Base-by-base conservation (phyloP, 2,888 invertebrate genomes). In the Lasioglossum figueresi region DNA sequence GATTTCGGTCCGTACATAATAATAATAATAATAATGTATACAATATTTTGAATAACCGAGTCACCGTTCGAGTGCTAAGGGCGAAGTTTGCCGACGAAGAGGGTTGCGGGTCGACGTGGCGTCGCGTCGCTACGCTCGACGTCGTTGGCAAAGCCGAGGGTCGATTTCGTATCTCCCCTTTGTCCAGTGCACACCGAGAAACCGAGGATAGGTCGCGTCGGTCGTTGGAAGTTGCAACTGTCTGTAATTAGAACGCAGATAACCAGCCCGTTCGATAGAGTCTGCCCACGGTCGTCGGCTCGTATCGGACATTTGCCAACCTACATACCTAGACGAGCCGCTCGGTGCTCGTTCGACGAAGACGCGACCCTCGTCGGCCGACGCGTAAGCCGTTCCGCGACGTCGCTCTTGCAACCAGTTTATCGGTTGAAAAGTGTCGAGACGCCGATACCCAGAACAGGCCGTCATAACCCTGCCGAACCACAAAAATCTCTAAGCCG, bases 241-340 rank as follows among this genome's bases (percentile, higher is more conserved):
- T 66, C 81, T 31, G 89, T 77, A 91, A 91, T 91, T 91, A 91
- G 91, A 91, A 90, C 89, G 81, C 31, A 85, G 90, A 91, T 89
- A 91, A 89, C 37, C 74, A 88, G 77, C 76, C 78, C 37, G 71
- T 84, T 82, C 79, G 88, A 87, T 82, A 78, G 79, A 81, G 76
- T 68, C 76, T 74, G 78, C 80, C 84, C 86, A 83, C 83, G 79
- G 84, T 84, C 76, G 78, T 59, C 71, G 74, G 72, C 45, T 73
- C 71, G 78, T 83, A 80, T 84, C 82, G 85, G 37, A 76, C 80
- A 63, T 87, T 90, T 82, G 83, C 83, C 86, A 91, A 90, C 87
- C 89, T 87, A 86, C 85, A 86, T 91, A 88, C 80, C 83, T 84
- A 79, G 82, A 72, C 71, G 68, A 79, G 8, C 79, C 71, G 79